Evolutionary conservation across 92 coral and sea anemone species (phyloP).

Genomic region (Scolanthus callimorphus): DNA sequence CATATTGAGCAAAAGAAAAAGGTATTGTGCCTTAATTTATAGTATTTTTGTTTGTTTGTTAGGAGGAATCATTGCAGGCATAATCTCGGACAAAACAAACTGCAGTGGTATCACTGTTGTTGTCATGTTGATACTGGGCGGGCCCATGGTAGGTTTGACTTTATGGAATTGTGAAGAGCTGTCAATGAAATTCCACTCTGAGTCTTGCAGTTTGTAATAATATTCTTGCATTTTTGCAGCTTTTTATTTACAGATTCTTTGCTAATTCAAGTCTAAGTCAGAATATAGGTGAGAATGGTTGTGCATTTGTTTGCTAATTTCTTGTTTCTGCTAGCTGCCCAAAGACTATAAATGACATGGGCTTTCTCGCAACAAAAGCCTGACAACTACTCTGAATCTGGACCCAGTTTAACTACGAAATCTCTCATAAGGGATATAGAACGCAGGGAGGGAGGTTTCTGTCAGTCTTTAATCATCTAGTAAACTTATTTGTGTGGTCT

Average conservation of each 20-base stretch:
- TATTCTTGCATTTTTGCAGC: constrained; percentile 35
- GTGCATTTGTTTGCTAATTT: neutral
- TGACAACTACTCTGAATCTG: too few species aligned
- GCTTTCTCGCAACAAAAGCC: too few species aligned
- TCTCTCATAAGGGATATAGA: too few species aligned
- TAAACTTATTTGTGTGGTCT: too few species aligned
- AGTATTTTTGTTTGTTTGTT: neutral
- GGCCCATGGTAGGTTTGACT: constrained; percentile 74
- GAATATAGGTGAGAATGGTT: constrained; percentile 63
- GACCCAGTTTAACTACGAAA: too few species aligned
- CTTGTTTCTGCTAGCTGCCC: too few species aligned
- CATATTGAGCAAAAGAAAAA: neutral
- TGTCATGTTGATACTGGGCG: constrained; percentile 69
- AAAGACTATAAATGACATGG: too few species aligned
- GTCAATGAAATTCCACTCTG: too few species aligned
- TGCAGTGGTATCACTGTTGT: constrained; percentile 95
- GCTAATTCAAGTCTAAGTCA: constrained; percentile 49
- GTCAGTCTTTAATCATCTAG: too few species aligned
- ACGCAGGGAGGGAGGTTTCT: too few species aligned
- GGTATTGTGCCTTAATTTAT: neutral
- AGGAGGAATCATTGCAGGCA: constrained; percentile 98
- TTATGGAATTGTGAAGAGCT: too few species aligned
- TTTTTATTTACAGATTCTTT: constrained; percentile 76
- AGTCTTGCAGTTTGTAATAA: too few species aligned
- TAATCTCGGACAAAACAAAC: constrained; percentile 77